Evolutionary conservation across 2,888 invertebrate genomes (phyloP), one percentile per base, ranked within the genome.

Genomic region (Plemyria rubiginata): DNA sequence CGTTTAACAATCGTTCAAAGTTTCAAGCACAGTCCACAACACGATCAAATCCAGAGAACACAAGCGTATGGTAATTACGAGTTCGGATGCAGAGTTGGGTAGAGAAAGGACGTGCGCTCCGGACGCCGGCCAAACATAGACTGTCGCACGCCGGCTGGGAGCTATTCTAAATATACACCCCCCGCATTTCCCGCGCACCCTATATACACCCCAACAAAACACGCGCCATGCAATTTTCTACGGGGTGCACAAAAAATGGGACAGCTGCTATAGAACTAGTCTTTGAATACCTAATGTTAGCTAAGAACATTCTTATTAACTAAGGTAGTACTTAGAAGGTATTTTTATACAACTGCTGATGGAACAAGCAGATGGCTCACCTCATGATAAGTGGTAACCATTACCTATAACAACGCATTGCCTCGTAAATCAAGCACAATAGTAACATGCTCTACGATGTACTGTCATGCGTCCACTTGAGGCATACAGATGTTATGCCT

Each of bases 111-210:
- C 90, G 82, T 82, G 81, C 86, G 76, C 78, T 81, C 81, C 68
- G 75, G 78, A 67, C 85, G 85, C 79, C 76, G 80, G 81, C 78
- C 74, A 75, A 84, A 81, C 89, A 79, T 82, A 79, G 81, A 93
- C 93, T 93, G 91, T 77, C 80, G 81, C 77, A 73, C 74, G 75
- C 78, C 76, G 75, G 80, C 77, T 77, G 74, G 75, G 72, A 81
- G 81, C 85, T 84, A 86, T 88, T 87, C 91, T 92, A 91, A 91
- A 90, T 90, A 92, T 87, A 91, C 88, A 88, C 88, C 90, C 90
- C 87, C 83, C 85, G 80, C 76, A 76, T 74, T 85, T 84, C 82
- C 83, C 90, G 88, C 90, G 87, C 90, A 65, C 57, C 65, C 65
- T 65, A 43, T 65, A 65, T 54, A 57, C 65, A 65, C 65, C 57